Base-by-base conservation (phyloP, 2,797 vertebrate species). In the Pogonophryne albipinna region DNA sequence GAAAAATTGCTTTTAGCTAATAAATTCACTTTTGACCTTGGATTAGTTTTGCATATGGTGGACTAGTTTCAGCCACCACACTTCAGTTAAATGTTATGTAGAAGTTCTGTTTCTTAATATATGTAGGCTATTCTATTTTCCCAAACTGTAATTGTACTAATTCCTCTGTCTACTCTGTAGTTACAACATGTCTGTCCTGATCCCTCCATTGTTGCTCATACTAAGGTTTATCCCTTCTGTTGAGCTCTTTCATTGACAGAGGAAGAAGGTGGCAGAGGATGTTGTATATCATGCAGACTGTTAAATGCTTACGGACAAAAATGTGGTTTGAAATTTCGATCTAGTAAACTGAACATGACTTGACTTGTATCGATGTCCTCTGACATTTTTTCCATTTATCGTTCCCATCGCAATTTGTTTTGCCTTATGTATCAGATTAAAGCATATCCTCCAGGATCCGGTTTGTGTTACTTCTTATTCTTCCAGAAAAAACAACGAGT, bases 401-500 rank as follows among this genome's bases (percentile, higher is more conserved):
- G 38, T 74, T 60, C 61, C n/a, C 47, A 41, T 41, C 12, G 2
- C 11, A 10, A 3, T 53, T 20, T 12, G 1, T 71, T 66, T 45
- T 49, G 2, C 5, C 19, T 47, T 14, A 38, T 0, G 0, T 67
- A 49, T 41, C 59, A 56, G 3, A 76, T 79, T 38, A 46, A 64
- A 62, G 63, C 8, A 17, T 49, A 27, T 57, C 17, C 12, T 60
- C n/a, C 38, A 11, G 51, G 62, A 52, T 23, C 51, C 53, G 44
- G 65, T 77, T 74, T 73, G 13, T 46, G 15, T 70, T 56, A 69
- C 75, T 38, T 64, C 60, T 12, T 45, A 53, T 20, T 9, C 20
- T 9, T 81, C 71, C 62, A 81, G 75, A 60, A 58, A 57, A 85
- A 89, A 89, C 81, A 86, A 59, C 3, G 19, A 4, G n/a, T 56